A percentile compares a stretch with the other conserved stretches of the same genome.
Conservation (phyloP, 2,888 invertebrate genomes). For the Macropis europaea region DNA sequence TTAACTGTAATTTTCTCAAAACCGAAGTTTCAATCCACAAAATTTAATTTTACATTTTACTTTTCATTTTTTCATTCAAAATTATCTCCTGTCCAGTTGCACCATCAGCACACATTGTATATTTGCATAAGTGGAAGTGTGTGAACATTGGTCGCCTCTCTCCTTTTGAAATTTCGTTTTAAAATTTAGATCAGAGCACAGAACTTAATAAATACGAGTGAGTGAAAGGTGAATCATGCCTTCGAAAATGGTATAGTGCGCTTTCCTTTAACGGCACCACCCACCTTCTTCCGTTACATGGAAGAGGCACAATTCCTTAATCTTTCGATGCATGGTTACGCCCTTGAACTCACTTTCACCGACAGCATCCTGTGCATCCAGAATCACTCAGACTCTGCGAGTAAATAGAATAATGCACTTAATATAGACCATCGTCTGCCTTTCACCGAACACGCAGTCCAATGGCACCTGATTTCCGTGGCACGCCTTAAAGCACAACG, state of each 20-base stretch:
- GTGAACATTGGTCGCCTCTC: too few relatives aligned
- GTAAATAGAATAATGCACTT: slow-evolving; percentile 48
- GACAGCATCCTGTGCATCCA: slow-evolving; percentile 60
- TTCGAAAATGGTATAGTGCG: background rate
- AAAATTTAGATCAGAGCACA: too few relatives aligned
- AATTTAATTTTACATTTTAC: too few relatives aligned
- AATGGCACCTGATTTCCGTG: background rate
- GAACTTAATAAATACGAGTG: background rate
- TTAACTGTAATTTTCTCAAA: too few relatives aligned
- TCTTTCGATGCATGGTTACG: slow-evolving; percentile 36
- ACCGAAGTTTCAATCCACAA: too few relatives aligned
- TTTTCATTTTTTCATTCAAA: too few relatives aligned
- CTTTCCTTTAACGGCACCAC: slow-evolving; percentile 5
- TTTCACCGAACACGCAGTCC: background rate
- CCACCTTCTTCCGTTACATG: background rate
- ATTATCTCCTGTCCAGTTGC: too few relatives aligned
- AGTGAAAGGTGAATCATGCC: background rate
- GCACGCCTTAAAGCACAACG: background rate
- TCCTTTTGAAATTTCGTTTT: too few relatives aligned
- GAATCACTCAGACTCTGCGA: slow-evolving; percentile 48
- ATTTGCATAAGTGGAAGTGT: too few relatives aligned
- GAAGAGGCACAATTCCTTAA: slow-evolving; percentile 16
- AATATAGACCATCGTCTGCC: background rate
- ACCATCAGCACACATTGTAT: too few relatives aligned
- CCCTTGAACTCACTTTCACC: slow-evolving; percentile 67